These are phyloP conservation scores for Aethes cnicana DNA, from an alignment of 2,888 invertebrate species.

Conservation along the genomic window DNA sequence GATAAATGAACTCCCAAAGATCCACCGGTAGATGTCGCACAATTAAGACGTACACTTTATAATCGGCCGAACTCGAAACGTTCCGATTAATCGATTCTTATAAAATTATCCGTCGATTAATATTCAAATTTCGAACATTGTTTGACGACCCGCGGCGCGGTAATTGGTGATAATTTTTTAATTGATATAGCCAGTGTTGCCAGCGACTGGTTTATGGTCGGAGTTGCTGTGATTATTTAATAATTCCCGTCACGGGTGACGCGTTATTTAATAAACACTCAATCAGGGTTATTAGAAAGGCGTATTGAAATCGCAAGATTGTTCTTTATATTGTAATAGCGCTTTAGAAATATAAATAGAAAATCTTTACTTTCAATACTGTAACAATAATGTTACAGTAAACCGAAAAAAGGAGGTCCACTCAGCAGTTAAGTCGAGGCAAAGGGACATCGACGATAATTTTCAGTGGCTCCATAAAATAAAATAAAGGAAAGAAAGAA, in stretches of 20 bases:
- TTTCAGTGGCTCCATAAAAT: no score
- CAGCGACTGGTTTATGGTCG: slow-evolving; percentile 27
- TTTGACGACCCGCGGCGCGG: slow-evolving; percentile 60
- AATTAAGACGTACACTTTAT: slow-evolving; percentile 67
- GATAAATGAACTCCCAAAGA: slow-evolving; percentile 48
- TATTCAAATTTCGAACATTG: slow-evolving; percentile 67
- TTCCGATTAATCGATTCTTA: slow-evolving; percentile 57
- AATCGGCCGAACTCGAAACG: slow-evolving; percentile 53
- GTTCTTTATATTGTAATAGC: no score
- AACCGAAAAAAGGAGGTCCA: no score
- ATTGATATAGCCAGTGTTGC: slow-evolving; percentile 53
- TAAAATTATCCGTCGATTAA: slow-evolving; percentile 59
- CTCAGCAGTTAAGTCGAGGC: no score
- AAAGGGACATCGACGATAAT: no score
- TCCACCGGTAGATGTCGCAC: slow-evolving; percentile 52
- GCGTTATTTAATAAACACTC: slow-evolving; percentile 24
- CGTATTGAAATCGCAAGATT: slow-evolving; percentile 19
- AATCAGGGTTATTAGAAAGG: slow-evolving; percentile 26
- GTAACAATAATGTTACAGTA: no score
- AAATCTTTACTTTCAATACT: no score
- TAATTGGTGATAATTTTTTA: slow-evolving; percentile 72
- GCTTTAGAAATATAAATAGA: no score
- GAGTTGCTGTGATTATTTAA: slow-evolving; percentile 27
- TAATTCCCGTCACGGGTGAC: slow-evolving; percentile 29
- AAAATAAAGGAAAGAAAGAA: no score